Conservation (phyloP, 2,888 invertebrate species). For the Phengaris alcon region DNA sequence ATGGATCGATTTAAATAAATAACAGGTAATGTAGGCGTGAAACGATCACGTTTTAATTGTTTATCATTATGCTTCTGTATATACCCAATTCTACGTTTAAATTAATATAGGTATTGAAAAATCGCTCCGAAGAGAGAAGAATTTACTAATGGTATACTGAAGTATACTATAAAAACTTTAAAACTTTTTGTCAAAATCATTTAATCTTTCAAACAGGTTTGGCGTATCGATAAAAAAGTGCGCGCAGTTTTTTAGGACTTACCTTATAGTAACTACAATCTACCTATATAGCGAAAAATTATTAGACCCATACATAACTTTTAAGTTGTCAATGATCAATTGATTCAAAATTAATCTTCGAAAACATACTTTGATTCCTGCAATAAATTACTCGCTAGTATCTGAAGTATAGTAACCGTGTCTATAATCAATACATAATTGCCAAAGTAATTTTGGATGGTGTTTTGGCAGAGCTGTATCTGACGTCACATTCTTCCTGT, state of each 20-base stretch:
- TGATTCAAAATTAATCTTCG: slow-evolving; percentile 2
- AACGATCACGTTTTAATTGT: slow-evolving; percentile 1
- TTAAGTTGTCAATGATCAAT: neutral
- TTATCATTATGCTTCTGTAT: neutral
- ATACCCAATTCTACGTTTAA: neutral
- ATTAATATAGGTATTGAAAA: neutral
- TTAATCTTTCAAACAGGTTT: neutral
- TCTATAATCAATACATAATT: slow-evolving; percentile 2
- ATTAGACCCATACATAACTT: neutral
- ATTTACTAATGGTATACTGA: neutral
- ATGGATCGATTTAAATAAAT: slow-evolving; percentile 26
- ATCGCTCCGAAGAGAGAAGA: neutral
- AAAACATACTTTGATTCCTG: neutral
- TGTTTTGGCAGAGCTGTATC: slow-evolving; percentile 2
- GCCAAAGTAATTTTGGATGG: neutral
- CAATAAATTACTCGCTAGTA: slow-evolving; percentile 7
- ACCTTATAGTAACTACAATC: neutral
- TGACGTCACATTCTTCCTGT: slow-evolving; percentile 21
- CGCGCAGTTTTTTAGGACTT: neutral
- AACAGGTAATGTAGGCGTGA: slow-evolving; percentile 1
- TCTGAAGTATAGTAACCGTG: neutral
- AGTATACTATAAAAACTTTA: neutral
- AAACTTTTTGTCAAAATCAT: neutral
- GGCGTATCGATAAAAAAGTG: neutral
- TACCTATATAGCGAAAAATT: neutral